A percentile compares a stretch with the other conserved stretches of the same genome.
These are phyloP conservation scores for Ecdyonurus torrentis DNA, from an alignment of 2,888 invertebrate species.

Conservation along the genomic window DNA sequence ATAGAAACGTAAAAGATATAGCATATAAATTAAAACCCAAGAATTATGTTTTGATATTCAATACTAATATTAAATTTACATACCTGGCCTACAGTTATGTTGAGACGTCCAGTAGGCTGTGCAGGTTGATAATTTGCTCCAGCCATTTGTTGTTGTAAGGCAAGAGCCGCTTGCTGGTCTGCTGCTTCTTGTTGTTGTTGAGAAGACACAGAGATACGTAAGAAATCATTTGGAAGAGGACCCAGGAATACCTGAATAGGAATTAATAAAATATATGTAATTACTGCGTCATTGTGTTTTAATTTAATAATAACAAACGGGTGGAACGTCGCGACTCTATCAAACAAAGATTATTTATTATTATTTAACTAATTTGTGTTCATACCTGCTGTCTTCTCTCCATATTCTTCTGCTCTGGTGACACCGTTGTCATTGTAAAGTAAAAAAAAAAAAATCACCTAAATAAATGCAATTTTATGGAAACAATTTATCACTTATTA, in stretches of 20 bases:
- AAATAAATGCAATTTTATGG: too few species aligned
- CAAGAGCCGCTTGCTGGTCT: constrained; percentile 61
- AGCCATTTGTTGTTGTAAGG: constrained; percentile 47
- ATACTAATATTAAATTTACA: neutral
- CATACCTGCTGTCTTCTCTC: neutral
- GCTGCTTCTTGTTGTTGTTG: constrained; percentile 48
- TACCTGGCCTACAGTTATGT: constrained; percentile 69
- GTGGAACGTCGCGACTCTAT: too few species aligned
- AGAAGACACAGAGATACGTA: constrained; percentile 35
- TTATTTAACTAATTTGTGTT: too few species aligned
- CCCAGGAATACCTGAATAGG: constrained; percentile 51
- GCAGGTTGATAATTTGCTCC: constrained; percentile 32
- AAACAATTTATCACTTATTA: neutral
- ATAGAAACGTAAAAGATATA: too few species aligned
- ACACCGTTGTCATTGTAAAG: neutral
- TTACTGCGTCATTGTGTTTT: too few species aligned
- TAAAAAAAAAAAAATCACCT: too few species aligned
- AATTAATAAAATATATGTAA: too few species aligned
- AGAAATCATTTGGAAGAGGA: constrained; percentile 60
- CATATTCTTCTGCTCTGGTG: neutral
- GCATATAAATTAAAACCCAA: too few species aligned
- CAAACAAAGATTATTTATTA: too few species aligned
- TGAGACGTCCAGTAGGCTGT: constrained; percentile 46
- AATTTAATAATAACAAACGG: neutral
- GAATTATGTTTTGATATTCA: neutral